Evolutionary conservation across 1,140 invertebrate genomes (phyloP).

Genomic region (Drosophila pandora): DNA sequence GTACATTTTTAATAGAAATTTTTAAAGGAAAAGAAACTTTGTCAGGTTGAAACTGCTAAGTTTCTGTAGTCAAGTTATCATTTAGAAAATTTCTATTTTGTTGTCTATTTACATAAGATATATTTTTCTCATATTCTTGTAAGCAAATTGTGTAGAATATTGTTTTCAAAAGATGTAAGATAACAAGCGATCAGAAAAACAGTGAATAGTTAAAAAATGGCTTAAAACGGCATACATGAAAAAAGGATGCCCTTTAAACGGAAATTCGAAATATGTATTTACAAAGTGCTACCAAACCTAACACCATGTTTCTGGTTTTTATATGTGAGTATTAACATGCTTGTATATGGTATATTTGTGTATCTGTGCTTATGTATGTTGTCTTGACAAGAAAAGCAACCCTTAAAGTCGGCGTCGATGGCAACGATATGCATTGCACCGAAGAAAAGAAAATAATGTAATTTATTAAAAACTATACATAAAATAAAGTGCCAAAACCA

Average conservation of each 20-base stretch:
- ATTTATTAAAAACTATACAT: not conserved
- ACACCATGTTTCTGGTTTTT: not conserved
- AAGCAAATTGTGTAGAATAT: not conserved
- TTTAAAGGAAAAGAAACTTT: conserved; percentile 4
- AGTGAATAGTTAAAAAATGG: not conserved
- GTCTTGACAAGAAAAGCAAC: not conserved
- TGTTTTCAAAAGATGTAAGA: not conserved
- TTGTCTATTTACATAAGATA: not conserved
- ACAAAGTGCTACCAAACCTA: not conserved
- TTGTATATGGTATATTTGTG: not conserved
- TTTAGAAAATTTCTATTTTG: not conserved
- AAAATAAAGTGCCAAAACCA: not conserved
- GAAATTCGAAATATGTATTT: not conserved
- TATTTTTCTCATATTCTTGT: not conserved
- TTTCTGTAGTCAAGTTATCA: not conserved
- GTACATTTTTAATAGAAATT: conserved; percentile 29
- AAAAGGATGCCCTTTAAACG: not conserved
- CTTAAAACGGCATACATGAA: not conserved
- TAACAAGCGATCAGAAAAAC: not conserved
- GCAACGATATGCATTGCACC: not conserved
- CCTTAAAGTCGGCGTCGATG: conserved; percentile 5
- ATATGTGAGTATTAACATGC: not conserved
- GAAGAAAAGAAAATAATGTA: not conserved
- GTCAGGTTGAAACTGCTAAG: not conserved
- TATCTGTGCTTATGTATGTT: not conserved